Conservation (phyloP, 1,140 invertebrate genomes). For the Pogonomyrmex barbatus region DNA sequence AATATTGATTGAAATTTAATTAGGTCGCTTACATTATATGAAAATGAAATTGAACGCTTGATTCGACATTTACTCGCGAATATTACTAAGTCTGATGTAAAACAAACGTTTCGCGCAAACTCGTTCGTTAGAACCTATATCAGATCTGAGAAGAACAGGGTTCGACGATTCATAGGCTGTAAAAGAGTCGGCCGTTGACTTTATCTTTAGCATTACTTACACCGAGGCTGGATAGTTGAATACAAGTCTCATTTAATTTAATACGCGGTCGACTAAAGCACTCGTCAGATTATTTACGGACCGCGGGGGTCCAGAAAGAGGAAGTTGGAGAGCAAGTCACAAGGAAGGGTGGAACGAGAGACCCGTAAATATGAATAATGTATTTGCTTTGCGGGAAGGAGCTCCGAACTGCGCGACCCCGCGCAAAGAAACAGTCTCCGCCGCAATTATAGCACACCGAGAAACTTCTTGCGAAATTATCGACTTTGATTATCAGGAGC, state of each 20-base stretch:
- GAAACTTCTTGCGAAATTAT: constrained; percentile 57
- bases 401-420: constrained; percentile 38
- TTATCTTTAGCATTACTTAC: constrained; percentile 16
- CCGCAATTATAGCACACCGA: constrained; percentile 51
- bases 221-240: constrained; percentile 3
- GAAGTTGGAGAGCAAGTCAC: constrained; percentile 40
- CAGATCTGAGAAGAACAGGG: neutral
- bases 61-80: constrained; percentile 21
- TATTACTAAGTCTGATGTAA: constrained; percentile 21
- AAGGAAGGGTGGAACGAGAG: constrained; percentile 33
- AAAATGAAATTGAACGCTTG: constrained; percentile 42
- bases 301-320: constrained; percentile 28
- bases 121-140: neutral
- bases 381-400: constrained; percentile 56
- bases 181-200: constrained; percentile 29
- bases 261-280: constrained; percentile 60
- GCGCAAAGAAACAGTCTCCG: constrained; percentile 57
- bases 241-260: constrained; percentile 57
- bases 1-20: constrained; percentile 65
- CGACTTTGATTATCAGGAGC: constrained; percentile 58
- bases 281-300: constrained; percentile 61
- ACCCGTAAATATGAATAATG: constrained; percentile 63
- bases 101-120: neutral
- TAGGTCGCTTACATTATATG: neutral
- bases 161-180: neutral